These are phyloP conservation scores for Micropterix aruncella DNA, from an alignment of 2,888 invertebrate genomes.

Conservation along the genomic window DNA sequence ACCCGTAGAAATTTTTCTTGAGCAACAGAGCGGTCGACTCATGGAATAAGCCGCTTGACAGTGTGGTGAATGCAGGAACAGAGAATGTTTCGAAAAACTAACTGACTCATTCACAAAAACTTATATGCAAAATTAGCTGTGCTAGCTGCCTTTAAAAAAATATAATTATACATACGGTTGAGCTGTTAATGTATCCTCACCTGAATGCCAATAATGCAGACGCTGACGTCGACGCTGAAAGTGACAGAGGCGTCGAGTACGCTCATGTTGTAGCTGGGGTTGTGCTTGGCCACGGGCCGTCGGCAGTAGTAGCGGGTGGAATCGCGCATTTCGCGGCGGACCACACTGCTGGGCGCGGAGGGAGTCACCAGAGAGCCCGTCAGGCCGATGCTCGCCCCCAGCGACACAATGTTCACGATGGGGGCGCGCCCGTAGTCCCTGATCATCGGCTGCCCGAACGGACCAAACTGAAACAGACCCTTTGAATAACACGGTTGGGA, in stretches of 20 bases:
- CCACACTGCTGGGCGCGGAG: conserved; percentile 2
- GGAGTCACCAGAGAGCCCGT: conserved; percentile 3
- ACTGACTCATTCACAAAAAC: too few relatives aligned
- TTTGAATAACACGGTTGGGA: too few relatives aligned
- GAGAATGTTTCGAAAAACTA: too few relatives aligned
- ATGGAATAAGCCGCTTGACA: too few relatives aligned
- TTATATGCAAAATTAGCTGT: too few relatives aligned
- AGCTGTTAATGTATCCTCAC: conserved; percentile 18
- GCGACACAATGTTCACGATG: conserved; percentile 10
- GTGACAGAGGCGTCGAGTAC: conserved; percentile 66
- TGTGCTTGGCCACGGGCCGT: conserved; percentile 49
- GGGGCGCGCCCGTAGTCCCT: conserved; percentile 13
- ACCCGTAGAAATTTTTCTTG: too few relatives aligned
- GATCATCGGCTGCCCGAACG: conserved; percentile 16
- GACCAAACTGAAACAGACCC: conserved; percentile 12
- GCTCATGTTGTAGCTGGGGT: conserved; percentile 60
- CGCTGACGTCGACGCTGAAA: conserved; percentile 68
- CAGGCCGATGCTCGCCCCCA: conserved; percentile 4
- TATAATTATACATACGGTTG: too few relatives aligned
- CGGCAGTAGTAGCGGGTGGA: conserved; percentile 52
- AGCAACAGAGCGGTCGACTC: too few relatives aligned
- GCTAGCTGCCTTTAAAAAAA: too few relatives aligned
- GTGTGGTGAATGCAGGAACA: too few relatives aligned
- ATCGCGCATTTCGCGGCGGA: conserved; percentile 17
- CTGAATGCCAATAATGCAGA: conserved; percentile 61